phyloP scores from a whole-genome alignment of 2,888 invertebrate species.

The Agonopterix heracliana region DNA sequence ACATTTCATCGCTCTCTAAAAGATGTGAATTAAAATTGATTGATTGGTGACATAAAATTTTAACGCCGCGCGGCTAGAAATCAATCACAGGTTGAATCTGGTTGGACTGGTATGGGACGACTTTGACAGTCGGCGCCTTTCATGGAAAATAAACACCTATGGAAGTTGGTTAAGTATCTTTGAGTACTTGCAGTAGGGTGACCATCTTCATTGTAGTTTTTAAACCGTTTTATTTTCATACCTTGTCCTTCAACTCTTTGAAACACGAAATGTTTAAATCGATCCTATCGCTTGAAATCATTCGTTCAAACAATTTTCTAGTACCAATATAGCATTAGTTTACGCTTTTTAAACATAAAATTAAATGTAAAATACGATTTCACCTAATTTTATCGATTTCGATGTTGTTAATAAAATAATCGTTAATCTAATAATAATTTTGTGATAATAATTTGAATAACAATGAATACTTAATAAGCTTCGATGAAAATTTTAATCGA shows the following conservation, averaged over 20 bases:
- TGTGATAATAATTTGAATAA: constrained; percentile 39
- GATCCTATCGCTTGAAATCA: too few relatives aligned
- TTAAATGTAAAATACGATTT: constrained; percentile 12
- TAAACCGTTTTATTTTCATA: too few relatives aligned
- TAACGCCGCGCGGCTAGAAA: constrained; percentile 50
- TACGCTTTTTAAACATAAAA: too few relatives aligned
- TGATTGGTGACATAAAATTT: constrained; percentile 67
- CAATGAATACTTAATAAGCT: constrained; percentile 54
- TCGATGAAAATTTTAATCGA: constrained; percentile 38
- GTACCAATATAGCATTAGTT: too few relatives aligned
- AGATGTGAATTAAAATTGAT: constrained; percentile 60
- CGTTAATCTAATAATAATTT: constrained; percentile 48
- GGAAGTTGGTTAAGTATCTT: background rate
- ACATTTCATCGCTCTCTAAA: constrained; percentile 20
- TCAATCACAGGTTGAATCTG: constrained; percentile 47
- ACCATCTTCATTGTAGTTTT: background rate
- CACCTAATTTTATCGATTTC: constrained; percentile 21
- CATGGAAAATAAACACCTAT: constrained; percentile 21
- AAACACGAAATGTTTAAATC: too few relatives aligned
- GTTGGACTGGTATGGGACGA: constrained; percentile 27
- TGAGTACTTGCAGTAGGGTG: background rate
- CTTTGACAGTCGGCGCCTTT: constrained; percentile 41
- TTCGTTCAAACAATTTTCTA: too few relatives aligned
- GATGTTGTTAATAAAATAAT: constrained; percentile 31
- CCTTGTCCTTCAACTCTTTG: too few relatives aligned